Percentiles rank a stretch among this genome's conserved stretches.
Evolutionary conservation across 2,888 invertebrate species (phyloP).

Genomic region (Himalopsyche japonica): DNA sequence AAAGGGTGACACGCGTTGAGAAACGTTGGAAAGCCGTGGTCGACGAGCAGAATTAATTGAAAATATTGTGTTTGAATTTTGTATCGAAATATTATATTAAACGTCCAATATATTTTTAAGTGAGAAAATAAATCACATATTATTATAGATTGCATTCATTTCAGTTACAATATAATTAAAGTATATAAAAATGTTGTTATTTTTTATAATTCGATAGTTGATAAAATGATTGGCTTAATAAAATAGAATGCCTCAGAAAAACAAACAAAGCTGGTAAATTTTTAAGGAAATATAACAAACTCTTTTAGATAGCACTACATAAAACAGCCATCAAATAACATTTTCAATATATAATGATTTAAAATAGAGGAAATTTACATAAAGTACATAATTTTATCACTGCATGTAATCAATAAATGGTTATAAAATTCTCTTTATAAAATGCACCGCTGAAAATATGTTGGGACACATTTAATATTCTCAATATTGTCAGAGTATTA

Average conservation of each 20-base stretch:
- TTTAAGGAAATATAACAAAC: not conserved
- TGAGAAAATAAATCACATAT: too few species aligned
- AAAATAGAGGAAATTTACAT: not conserved
- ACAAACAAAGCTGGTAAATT: not conserved
- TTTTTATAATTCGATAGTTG: too few species aligned
- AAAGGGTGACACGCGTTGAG: too few species aligned
- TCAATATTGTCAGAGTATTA: slow-evolving; percentile 31
- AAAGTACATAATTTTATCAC: not conserved
- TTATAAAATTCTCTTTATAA: not conserved
- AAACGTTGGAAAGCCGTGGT: too few species aligned
- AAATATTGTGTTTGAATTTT: too few species aligned
- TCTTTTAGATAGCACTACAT: not conserved
- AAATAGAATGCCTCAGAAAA: not conserved
- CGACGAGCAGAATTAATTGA: too few species aligned
- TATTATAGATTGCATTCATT: too few species aligned
- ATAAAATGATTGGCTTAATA: too few species aligned
- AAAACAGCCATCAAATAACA: not conserved
- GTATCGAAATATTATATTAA: too few species aligned
- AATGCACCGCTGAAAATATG: slow-evolving; percentile 6
- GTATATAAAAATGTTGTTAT: too few species aligned
- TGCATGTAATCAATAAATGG: not conserved
- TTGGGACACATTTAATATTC: slow-evolving; percentile 3
- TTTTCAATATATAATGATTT: not conserved
- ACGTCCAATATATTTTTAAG: too few species aligned
- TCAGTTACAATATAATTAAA: too few species aligned